A percentile compares a stretch with the other conserved stretches of the same genome.
Conservation (phyloP, 2,113 vertebrate species). For the Phalacrocorax carbo region DNA sequence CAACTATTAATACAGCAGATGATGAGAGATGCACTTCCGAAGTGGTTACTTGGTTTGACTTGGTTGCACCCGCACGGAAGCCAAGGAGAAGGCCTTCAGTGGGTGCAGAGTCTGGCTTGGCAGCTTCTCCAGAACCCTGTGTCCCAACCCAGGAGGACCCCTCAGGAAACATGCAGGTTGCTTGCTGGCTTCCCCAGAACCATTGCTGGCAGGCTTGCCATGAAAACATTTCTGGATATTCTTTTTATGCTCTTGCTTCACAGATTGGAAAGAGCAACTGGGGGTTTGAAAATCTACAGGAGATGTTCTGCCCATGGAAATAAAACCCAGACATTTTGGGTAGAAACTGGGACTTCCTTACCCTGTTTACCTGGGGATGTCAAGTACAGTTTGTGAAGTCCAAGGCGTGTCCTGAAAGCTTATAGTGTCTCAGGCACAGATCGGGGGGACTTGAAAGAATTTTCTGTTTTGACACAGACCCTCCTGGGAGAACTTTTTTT, state of each 20-base stretch:
- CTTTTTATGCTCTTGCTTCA: background rate
- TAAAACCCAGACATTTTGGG: background rate
- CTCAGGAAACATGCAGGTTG: background rate
- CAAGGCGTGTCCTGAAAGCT: background rate
- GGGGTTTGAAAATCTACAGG: background rate
- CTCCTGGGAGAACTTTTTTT: background rate
- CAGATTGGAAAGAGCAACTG: background rate
- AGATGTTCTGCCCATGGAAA: background rate
- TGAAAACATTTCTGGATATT: background rate
- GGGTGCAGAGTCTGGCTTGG: background rate
- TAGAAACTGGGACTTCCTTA: background rate
- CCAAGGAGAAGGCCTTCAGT: background rate
- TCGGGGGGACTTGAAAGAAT: background rate
- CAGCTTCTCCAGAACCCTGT: background rate
- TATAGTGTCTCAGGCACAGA: background rate
- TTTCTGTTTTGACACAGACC: slow-evolving; percentile 34
- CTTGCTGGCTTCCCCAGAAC: background rate
- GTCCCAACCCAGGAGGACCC: background rate
- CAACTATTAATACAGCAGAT: slow-evolving; percentile 17
- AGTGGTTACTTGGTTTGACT: background rate
- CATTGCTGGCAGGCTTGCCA: background rate
- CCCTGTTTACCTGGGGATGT: background rate
- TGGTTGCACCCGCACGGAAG: background rate
- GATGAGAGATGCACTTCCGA: background rate
- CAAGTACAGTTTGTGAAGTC: background rate